Base-by-base conservation (phyloP, 2,113 vertebrate species). In the Trochalopteron elliotii region DNA sequence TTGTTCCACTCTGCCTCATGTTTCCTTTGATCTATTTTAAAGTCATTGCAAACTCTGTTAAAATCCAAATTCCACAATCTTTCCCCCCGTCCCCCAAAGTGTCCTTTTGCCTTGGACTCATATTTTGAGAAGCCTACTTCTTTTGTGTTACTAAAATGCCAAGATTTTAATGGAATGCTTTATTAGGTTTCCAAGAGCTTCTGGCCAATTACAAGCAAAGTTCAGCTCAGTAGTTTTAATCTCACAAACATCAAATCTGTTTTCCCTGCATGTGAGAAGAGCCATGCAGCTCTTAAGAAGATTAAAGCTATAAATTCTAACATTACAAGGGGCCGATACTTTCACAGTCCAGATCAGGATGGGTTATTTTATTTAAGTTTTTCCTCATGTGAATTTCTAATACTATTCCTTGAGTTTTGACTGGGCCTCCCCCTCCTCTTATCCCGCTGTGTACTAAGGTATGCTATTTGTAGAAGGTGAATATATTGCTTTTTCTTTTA, bases 131-230 rank as follows among this genome's bases (percentile, higher is more conserved):
- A 96, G 92, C 80, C 90, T 82, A 37, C 94, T 96, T 97, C 95
- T 97, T 98, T 97, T 96, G 93, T 97, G 96, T 96, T 96, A 97
- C 96, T 92, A 95, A 96, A 97, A 97, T 94, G 96, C 96, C 96
- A 97, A 97, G 93, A 96, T 97, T 96, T 96, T 97, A 97, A 97
- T 96, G 95, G 97, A 94, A 96, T 94, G 87, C 92, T 97, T 97
- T 97, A 97, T 95, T 97, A 97, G 91, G 90, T 95, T 97, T 97
- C 94, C 93, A 95, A 95, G 95, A 89, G 88, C 85, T 97, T 92
- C 83, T 60, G 69, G 95, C 97, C 97, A 97, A 96, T 93, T 96
- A 68, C 87, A 94, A 96, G 83, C 88, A 94, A 97, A 97, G 92
- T 96, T 98, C 96, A 97, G 82, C 65, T 96, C 68, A 80, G 71